Conservation (phyloP, 2,888 invertebrate species). For the Synergus itoensis region DNA sequence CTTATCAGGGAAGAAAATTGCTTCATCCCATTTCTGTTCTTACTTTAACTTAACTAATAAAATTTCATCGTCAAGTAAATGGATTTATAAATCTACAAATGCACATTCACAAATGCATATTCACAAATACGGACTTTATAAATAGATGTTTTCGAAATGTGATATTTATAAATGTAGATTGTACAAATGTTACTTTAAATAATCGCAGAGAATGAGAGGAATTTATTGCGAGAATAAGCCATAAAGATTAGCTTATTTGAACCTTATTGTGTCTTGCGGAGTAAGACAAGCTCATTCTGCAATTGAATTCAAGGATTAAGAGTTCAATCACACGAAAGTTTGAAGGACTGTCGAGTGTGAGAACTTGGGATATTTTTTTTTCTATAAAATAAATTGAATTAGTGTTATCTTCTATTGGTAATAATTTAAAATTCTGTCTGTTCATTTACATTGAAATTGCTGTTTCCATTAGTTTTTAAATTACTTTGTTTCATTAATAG, state of each 20-base stretch:
- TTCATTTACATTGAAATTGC: too few relatives aligned
- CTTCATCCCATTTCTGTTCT: constrained; percentile 15
- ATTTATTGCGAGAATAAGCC: constrained; percentile 5
- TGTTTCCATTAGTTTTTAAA: too few relatives aligned
- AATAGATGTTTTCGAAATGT: background rate
- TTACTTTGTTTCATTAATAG: too few relatives aligned
- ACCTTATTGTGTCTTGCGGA: background rate
- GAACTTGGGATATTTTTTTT: background rate
- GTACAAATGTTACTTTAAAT: background rate
- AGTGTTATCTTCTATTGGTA: too few relatives aligned
- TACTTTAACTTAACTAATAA: background rate
- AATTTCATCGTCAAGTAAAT: background rate
- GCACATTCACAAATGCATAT: too few relatives aligned
- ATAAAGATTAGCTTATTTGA: constrained; percentile 24
- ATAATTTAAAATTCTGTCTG: too few relatives aligned
- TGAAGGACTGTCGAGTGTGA: background rate
- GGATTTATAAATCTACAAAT: background rate
- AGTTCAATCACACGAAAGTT: constrained; percentile 16
- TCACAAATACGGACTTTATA: too few relatives aligned
- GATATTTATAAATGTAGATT: background rate
- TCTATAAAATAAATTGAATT: too few relatives aligned
- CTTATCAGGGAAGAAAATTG: constrained; percentile 6
- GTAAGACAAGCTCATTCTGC: background rate
- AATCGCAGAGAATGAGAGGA: background rate
- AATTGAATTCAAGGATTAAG: constrained; percentile 13